Evolutionary conservation across 1,140 invertebrate species (phyloP).

Genomic region (Bombus soroeensis): DNA sequence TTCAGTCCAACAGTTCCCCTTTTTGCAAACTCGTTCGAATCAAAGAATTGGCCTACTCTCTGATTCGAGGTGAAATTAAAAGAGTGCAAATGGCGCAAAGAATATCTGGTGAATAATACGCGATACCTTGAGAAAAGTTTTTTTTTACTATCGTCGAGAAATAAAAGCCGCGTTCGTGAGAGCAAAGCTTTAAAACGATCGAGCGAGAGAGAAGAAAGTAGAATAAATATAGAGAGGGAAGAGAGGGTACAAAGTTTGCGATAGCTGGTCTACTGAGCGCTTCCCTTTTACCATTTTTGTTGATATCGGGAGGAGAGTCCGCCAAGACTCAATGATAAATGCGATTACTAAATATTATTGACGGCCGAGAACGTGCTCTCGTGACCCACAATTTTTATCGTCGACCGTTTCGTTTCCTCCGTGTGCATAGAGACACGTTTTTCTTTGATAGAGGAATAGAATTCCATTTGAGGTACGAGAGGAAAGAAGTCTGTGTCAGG

Average conservation of each 20-base stretch:
- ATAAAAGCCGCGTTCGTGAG: slow-evolving; percentile 6
- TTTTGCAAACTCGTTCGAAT: neutral
- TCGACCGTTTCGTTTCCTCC: neutral
- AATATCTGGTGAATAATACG: slow-evolving; percentile 26
- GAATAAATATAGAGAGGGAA: neutral
- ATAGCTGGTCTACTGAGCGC: slow-evolving; percentile 42
- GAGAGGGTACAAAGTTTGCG: neutral
- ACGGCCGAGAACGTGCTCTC: slow-evolving; percentile 33
- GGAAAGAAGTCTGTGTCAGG: neutral
- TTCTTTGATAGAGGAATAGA: slow-evolving; percentile 4
- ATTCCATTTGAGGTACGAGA: neutral
- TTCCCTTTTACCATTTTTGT: slow-evolving; percentile 30
- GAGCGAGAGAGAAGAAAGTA: no score
- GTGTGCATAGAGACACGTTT: neutral
- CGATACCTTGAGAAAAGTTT: neutral
- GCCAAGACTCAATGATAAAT: slow-evolving; percentile 38
- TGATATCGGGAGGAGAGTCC: slow-evolving; percentile 26
- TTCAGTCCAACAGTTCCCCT: neutral
- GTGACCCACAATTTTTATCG: slow-evolving; percentile 51
- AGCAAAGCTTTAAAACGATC: slow-evolving; percentile 5
- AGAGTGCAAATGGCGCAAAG: slow-evolving; percentile 7
- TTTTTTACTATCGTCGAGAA: slow-evolving; percentile 16
- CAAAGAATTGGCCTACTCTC: neutral
- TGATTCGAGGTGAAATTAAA: slow-evolving; percentile 28
- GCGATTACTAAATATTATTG: slow-evolving; percentile 56